Evolutionary conservation across 2,888 invertebrate genomes (phyloP), one percentile per base, ranked within the genome.

Genomic region (Lamellibrachia satsuma): DNA sequence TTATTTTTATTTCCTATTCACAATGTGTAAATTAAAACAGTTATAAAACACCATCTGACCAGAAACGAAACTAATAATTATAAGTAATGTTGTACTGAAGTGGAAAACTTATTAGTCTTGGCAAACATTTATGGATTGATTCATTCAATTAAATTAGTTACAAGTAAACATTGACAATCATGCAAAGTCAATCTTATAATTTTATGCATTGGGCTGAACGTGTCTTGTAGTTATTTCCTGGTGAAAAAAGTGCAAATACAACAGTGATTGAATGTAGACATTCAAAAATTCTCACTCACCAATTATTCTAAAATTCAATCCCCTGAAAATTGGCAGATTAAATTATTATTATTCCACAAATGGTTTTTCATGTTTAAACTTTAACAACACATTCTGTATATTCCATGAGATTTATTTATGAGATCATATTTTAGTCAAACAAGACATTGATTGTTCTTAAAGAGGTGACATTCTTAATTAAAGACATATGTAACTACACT

Each of bases 281-380:
- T 75, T 75, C 15, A 75, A 11, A 75, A 75, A 75, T 75, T 11
- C 22, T 75, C 75, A 75, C 75, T 75, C 75, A 75, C 75, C 75
- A 75, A 75, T 75, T 75, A 75, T 75, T 75, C 75, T 75, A 75
- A 75, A 75, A 75, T 75, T 75, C 75, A 75, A 75, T 22, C 75
- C 15, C 75, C 75, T 22, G 15, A 22, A 75, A 75, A 75, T 75
- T 11, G 15, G 15, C 75, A 75, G 15, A 22, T 75, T 22, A 75
- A 75, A 22, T 75, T 75, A 75, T 3, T 75, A 22, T 22, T 22
- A 6, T 22, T 22, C 15, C 22, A 75, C 22, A 11, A 15, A 15
- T 75, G 39, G 15, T 75, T 22, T 22, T 15, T 75, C n/a, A 15
- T 75, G 75, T 11, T 22, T 75, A 22, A 11, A 75, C 39, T 39